Evolutionary conservation across 2,797 vertebrate genomes (phyloP), one percentile per base, ranked within the genome.

Genomic region (Atherinosoma microstoma): DNA sequence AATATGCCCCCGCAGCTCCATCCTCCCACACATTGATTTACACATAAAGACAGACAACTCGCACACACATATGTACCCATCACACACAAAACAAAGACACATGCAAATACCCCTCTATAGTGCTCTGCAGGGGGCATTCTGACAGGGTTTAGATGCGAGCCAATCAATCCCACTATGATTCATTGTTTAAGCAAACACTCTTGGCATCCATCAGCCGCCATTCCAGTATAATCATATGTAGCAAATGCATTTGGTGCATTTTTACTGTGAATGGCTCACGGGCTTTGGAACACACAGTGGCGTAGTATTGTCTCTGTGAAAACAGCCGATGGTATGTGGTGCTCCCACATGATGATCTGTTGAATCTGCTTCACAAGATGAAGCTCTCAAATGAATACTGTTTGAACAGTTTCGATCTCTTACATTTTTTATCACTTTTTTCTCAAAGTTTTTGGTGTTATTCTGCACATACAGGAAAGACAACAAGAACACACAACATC

Each of bases 151-250:
- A 84, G 86, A 83, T 86, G 84, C 86, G 85, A 92, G 89, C 93
- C 91, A 91, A 93, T 94, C 88, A 91, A 85, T 88, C 84, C 81
- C 77, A 81, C 82, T 77, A 63, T 79, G 80, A 90, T 89, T 89
- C 86, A 90, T 91, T 87, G 92, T 93, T 93, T 91, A 93, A 92
- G 89, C 84, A 89, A 91, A 92, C 82, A 91, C 75, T 83, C 79
- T 87, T 84, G 87, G 85, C 85, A 91, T 89, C 84, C 75, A 79
- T 87, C 86, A 84, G 81, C 80, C 67, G 59, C 80, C 77, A 68
- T 84, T 85, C 72, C 79, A 72, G 80, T 78, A 77, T 84, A 87
- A 88, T 84, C 83, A 78, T 72, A 80, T 67, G 51, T 76, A 79
- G 76, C 66, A 42, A 86, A 83, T 77, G 79, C 62, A 36, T 84